Evolutionary conservation across 2,797 vertebrate species (phyloP).

Genomic region (Schizopygopsis pylzovi): DNA sequence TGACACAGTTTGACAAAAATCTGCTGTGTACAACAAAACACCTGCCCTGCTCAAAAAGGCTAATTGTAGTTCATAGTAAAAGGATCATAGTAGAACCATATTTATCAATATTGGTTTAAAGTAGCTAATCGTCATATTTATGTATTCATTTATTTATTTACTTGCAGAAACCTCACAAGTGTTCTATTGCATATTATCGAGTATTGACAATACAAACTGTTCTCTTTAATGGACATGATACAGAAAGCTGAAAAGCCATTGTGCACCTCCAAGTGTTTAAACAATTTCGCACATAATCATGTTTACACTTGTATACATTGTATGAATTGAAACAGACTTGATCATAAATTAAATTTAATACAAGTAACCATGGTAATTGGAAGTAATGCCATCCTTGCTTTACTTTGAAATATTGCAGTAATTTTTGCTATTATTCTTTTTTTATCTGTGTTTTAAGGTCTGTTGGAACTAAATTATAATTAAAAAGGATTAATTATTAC

Average conservation of each 20-base stretch:
- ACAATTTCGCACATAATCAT: background rate
- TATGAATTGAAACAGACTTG: too few relatives aligned
- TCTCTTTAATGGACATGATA: too few relatives aligned
- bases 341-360: background rate
- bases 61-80: background rate
- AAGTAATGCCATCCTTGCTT: background rate
- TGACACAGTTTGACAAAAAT: constrained; percentile 49
- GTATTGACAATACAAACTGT: too few relatives aligned
- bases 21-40: constrained; percentile 52
- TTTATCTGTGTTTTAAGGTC: too few relatives aligned
- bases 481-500: background rate
- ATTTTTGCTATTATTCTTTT: background rate
- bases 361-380: too few relatives aligned
- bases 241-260: background rate
- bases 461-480: too few relatives aligned
- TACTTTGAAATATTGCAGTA: background rate
- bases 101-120: too few relatives aligned
- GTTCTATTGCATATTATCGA: too few relatives aligned
- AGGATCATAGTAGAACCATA: background rate
- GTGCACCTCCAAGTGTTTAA: background rate
- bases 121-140: background rate
- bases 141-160: too few relatives aligned
- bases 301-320: too few relatives aligned
- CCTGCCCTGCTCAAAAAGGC: background rate
- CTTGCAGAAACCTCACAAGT: too few relatives aligned